Conservation (phyloP, 2,113 vertebrate species). For the Silurus asotus region DNA sequence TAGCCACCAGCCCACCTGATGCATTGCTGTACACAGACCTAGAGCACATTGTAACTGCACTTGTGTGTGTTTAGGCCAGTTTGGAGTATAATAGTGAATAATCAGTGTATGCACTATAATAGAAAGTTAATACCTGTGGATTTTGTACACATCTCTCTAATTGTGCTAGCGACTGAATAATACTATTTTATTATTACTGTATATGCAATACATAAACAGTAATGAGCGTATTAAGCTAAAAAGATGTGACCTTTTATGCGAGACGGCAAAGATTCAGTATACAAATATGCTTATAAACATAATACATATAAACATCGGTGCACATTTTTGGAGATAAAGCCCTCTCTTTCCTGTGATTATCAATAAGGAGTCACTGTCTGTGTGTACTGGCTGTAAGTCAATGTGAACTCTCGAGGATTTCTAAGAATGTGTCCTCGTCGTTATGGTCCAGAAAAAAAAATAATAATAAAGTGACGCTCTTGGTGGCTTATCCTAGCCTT, state of each 20-base stretch:
- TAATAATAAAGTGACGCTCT: slow-evolving; percentile 18
- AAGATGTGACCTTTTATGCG: neutral
- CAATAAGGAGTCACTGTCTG: neutral
- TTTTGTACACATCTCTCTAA: neutral
- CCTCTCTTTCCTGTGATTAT: neutral
- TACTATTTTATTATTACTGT: neutral
- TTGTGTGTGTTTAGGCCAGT: neutral
- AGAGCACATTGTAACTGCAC: neutral
- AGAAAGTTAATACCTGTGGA: neutral
- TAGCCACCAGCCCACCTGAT: slow-evolving; percentile 4
- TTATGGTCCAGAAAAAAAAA: slow-evolving; percentile 4
- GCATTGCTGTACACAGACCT: slow-evolving; percentile 11
- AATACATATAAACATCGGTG: neutral
- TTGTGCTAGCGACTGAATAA: neutral
- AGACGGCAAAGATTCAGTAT: neutral
- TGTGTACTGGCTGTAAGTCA: neutral
- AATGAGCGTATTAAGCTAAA: neutral
- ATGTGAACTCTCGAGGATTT: neutral
- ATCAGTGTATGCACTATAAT: neutral
- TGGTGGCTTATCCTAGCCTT: slow-evolving; percentile 31
- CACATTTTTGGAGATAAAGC: neutral
- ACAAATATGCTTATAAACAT: too few species aligned
- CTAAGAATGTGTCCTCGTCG: neutral
- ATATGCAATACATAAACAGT: neutral
- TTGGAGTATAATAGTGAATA: neutral